Conservation (phyloP, 2,113 vertebrate genomes). For the Tilapia sparmanii region DNA sequence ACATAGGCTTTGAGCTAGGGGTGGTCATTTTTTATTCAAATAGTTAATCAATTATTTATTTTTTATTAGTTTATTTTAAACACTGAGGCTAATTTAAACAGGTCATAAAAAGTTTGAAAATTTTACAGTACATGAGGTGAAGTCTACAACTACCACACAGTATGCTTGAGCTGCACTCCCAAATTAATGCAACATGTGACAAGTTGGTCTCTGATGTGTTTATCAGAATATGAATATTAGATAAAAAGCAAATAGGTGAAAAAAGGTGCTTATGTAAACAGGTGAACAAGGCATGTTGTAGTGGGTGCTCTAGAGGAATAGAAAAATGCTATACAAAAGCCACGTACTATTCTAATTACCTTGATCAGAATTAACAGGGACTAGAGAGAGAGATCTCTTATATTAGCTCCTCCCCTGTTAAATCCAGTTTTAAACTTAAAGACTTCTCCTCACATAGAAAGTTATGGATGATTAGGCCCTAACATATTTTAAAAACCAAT, state of each 20-base stretch:
- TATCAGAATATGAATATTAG: not conserved
- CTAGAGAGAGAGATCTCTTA: not conserved
- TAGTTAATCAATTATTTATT: not conserved
- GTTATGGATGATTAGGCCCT: not conserved
- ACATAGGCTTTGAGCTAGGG: not conserved
- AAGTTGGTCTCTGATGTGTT: not conserved
- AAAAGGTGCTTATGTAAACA: not conserved
- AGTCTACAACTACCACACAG: not conserved
- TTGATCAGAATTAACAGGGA: not conserved
- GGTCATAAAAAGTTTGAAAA: not conserved
- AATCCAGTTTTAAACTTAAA: not conserved
- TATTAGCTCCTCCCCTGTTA: not conserved
- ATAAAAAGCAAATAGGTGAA: not conserved
- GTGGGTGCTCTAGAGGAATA: not conserved
- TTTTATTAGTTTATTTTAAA: not conserved
- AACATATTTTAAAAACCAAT: not conserved
- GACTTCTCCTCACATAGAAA: not conserved
- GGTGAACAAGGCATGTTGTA: not conserved
- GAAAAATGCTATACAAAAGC: not conserved
- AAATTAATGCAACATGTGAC: not conserved
- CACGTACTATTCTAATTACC: not conserved
- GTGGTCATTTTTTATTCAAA: not conserved
- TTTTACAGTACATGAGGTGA: not conserved
- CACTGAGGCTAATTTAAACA: not conserved
- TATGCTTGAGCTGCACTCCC: not conserved